Conservation (phyloP, 1,140 invertebrate genomes). For the Bradysia coprophila region DNA sequence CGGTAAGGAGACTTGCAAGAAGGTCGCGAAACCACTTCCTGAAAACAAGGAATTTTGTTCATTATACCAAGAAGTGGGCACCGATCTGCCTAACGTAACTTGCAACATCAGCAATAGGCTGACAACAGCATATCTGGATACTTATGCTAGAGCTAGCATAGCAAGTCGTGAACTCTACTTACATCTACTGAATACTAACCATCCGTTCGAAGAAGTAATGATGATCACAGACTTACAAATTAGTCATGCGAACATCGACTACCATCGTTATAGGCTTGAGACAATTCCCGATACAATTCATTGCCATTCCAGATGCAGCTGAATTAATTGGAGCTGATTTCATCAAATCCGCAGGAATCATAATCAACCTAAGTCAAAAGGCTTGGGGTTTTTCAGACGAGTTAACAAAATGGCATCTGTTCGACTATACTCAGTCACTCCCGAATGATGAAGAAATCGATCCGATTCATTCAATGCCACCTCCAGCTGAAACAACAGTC, state of each 20-base stretch:
- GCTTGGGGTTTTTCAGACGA: conserved; percentile 4
- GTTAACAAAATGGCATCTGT: background rate
- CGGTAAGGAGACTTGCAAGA: conserved; percentile 1
- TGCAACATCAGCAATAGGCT: background rate
- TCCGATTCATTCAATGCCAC: no score
- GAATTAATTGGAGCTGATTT: conserved; percentile 5
- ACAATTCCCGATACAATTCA: conserved; percentile 1
- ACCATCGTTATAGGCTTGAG: background rate
- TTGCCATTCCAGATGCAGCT: conserved; percentile 2
- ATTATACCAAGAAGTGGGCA: background rate
- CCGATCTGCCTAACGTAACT: conserved; percentile 1
- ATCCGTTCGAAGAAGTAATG: background rate
- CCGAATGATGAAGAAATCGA: no score
- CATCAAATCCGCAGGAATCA: conserved; percentile 2
- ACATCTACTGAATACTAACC: background rate
- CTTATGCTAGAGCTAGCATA: conserved; percentile 4
- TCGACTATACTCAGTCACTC: no score
- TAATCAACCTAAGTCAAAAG: conserved; percentile 3
- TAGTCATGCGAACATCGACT: background rate
- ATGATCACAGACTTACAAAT: background rate
- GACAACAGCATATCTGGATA: conserved; percentile 4
- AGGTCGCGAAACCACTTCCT: background rate
- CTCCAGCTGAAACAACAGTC: no score
- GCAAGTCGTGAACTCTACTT: conserved; percentile 2
- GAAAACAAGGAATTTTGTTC: background rate